Evolutionary conservation across 2,888 invertebrate species (phyloP), one percentile per base, ranked within the genome.

Genomic region (Smittia aterrima): DNA sequence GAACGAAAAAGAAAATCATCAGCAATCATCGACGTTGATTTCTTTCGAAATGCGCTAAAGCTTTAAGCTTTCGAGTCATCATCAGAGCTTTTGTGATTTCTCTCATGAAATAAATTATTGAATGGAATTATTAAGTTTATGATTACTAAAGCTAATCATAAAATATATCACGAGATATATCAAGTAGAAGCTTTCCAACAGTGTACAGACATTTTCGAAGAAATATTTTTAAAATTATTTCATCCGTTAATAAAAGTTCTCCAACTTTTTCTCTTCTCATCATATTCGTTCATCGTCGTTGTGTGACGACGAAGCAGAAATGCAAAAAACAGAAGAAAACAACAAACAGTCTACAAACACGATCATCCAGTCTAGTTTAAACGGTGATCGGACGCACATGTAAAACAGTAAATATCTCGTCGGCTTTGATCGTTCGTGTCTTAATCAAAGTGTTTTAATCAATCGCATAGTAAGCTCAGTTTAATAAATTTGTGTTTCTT

Each of bases 361-460:
- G 64, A 64, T 64, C n/a, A n/a, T n/a, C 64, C 64, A 64, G 64
- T 64, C 64, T 64, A 64, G 27, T 16, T 64, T 64, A 64, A 64
- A 64, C 64, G 27, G 13, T 64, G 64, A 11, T 27, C 13, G 16
- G 20, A 27, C 25, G 64, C 64, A 16, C 64, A 64, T 64, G 64
- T 64, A n/a, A 22, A 64, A 64, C 64, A 64, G 27, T 20, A 58
- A 13, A 16, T 47, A 24, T 64, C 24, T 64, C 20, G 64, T 64
- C 64, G 22, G 22, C 18, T 6, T 24, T 64, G 64, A 64, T 64
- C 64, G 20, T 6, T 58, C 13, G 58, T 16, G 64, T 24, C 64
- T 64, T 27, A 64, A 64, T 64, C 64, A 27, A 22, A 24, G 6
- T 20, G 3, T 18, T 20, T 6, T 18, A 18, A 64, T 64, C 64